Percentiles rank a stretch among this genome's conserved stretches.
phyloP scores from a whole-genome alignment of 2,888 invertebrate species.

The Caradrina kadenii region DNA sequence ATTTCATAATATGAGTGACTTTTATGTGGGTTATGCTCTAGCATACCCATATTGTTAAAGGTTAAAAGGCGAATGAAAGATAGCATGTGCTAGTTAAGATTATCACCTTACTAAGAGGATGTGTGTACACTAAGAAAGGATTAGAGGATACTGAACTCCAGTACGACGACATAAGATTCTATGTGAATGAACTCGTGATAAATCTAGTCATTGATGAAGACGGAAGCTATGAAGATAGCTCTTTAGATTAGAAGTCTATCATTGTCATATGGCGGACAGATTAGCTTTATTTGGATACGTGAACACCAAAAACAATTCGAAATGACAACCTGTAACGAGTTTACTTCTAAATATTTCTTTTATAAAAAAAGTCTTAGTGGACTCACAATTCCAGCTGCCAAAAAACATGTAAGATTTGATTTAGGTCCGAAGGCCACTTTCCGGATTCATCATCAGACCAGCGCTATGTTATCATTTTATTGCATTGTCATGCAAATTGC shows the following conservation, averaged over 20 bases:
- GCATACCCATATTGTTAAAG: background rate
- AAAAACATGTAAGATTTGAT: too few relatives aligned
- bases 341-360: too few relatives aligned
- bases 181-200: background rate
- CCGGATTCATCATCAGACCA: too few relatives aligned
- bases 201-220: background rate
- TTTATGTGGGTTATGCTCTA: background rate
- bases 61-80: slow-evolving; percentile 42
- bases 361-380: too few relatives aligned
- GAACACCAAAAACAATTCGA: background rate
- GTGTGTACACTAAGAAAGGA: background rate
- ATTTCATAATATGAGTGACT: background rate
- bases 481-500: too few relatives aligned
- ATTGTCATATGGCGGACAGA: too few relatives aligned
- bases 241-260: too few relatives aligned
- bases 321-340: too few relatives aligned
- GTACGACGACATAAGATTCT: background rate
- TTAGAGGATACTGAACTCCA: background rate
- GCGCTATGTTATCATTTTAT: too few relatives aligned
- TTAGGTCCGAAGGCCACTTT: too few relatives aligned
- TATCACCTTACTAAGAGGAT: slow-evolving; percentile 25
- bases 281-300: too few relatives aligned
- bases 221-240: background rate
- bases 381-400: too few relatives aligned
- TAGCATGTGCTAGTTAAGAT: slow-evolving; percentile 10